These are phyloP conservation scores for Parambassis ranga DNA, from an alignment of 2,797 vertebrate genomes.

Conservation along the genomic window DNA sequence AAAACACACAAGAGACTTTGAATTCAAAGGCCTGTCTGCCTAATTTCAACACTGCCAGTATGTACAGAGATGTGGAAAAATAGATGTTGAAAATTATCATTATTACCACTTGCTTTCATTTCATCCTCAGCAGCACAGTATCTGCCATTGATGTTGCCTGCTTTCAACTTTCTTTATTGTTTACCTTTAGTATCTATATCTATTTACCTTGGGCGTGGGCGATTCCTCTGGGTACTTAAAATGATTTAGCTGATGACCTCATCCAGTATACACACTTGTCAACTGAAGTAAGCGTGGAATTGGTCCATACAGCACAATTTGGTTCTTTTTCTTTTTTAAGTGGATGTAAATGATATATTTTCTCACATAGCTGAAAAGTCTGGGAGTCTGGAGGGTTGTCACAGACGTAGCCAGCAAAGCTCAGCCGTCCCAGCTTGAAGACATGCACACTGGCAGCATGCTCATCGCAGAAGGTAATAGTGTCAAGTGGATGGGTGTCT, in stretches of 20 bases:
- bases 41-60: constrained; percentile 54
- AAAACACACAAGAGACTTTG: constrained; percentile 61
- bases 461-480: constrained; percentile 46
- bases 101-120: constrained; percentile 65
- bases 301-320: constrained; percentile 40
- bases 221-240: constrained; percentile 66
- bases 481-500: constrained; percentile 29
- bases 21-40: constrained; percentile 47
- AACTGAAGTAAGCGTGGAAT: constrained; percentile 39
- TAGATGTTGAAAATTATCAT: constrained; percentile 66
- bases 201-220: constrained; percentile 71
- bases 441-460: constrained; percentile 15
- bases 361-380: constrained; percentile 45
- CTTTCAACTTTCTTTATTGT: constrained; percentile 54
- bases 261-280: constrained; percentile 62
- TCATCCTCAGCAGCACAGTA: constrained; percentile 41
- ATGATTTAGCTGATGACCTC: constrained; percentile 67
- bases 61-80: constrained; percentile 67
- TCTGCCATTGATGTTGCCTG: constrained; percentile 57
- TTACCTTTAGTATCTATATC: constrained; percentile 74
- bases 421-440: constrained; percentile 4
- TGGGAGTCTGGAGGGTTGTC: constrained; percentile 46
- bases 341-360: constrained; percentile 65
- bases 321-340: constrained; percentile 11
- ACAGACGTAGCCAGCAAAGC: constrained; percentile 26